These are phyloP conservation scores for Drymodes brunneopygia DNA, from an alignment of 2,113 vertebrate genomes.

Conservation along the genomic window DNA sequence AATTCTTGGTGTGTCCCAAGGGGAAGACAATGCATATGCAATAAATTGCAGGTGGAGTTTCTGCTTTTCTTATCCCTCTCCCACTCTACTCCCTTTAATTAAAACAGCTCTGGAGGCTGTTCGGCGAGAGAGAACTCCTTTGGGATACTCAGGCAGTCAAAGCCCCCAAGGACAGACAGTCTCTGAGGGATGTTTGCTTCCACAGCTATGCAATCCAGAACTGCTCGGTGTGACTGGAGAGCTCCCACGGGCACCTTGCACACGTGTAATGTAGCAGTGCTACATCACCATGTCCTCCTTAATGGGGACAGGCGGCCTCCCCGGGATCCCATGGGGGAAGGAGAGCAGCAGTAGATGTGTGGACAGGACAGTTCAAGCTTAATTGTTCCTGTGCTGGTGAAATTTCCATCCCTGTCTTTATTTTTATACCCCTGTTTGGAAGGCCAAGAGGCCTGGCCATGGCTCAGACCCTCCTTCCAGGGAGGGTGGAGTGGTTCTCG, in stretches of 20 bases:
- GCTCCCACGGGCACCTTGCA: not conserved
- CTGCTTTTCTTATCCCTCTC: not conserved
- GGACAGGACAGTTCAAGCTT: not conserved
- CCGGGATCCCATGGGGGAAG: rapidly evolving
- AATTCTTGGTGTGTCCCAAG: not conserved
- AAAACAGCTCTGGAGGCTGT: constrained; percentile 3
- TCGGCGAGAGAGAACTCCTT: not conserved
- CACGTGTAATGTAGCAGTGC: not conserved
- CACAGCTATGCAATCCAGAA: not conserved
- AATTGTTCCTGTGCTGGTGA: not conserved
- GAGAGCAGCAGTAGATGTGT: not conserved
- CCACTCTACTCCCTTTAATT: constrained; percentile 19
- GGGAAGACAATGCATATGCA: not conserved
- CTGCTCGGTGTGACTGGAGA: not conserved
- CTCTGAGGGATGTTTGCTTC: not conserved
- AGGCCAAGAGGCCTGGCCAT: not conserved
- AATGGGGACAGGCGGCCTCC: not conserved
- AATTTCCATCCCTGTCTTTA: not conserved
- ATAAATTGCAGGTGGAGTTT: not conserved
- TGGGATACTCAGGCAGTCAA: not conserved
- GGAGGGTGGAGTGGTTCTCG: not conserved
- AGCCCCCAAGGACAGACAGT: constrained; percentile 8
- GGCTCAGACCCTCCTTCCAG: not conserved
- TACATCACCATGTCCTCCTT: rapidly evolving
- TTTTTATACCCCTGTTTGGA: not conserved